phyloP scores from a whole-genome alignment of 2,888 invertebrate species.

The Harpalus rufipes region DNA sequence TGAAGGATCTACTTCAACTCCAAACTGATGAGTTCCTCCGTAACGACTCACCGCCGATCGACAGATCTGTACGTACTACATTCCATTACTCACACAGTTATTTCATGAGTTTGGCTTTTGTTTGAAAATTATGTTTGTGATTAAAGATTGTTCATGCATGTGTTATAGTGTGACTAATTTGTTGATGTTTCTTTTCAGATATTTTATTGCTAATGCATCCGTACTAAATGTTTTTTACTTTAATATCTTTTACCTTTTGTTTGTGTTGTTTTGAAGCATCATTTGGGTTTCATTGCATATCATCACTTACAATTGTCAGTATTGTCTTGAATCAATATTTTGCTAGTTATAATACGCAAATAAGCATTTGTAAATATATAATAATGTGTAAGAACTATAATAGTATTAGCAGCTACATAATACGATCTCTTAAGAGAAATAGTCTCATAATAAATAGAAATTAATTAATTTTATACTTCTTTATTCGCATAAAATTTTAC shows the following conservation, averaged over 20 bases:
- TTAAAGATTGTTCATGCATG: background rate
- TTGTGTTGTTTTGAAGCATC: slow-evolving; percentile 26
- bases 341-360: background rate
- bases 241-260: background rate
- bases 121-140: slow-evolving; percentile 58
- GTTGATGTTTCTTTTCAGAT: slow-evolving; percentile 53
- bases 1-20: slow-evolving; percentile 80
- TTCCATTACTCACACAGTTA: background rate
- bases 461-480: background rate
- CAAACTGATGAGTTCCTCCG: slow-evolving; percentile 71
- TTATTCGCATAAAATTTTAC: background rate
- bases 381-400: background rate
- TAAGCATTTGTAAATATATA: background rate
- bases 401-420: too few relatives aligned
- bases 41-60: slow-evolving; percentile 80
- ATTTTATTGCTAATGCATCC: slow-evolving; percentile 47
- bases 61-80: slow-evolving; percentile 81
- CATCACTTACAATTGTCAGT: slow-evolving; percentile 18
- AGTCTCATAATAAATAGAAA: background rate
- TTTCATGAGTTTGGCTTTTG: slow-evolving; percentile 47
- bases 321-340: background rate
- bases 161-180: slow-evolving; percentile 9
- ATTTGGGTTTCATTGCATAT: slow-evolving; percentile 14
- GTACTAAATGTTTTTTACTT: slow-evolving; percentile 29
- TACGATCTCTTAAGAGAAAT: too few relatives aligned